Percentiles rank a stretch among this genome's conserved stretches.
Evolutionary conservation across 2,888 invertebrate species (phyloP).

Genomic region (Catocala fraxini): DNA sequence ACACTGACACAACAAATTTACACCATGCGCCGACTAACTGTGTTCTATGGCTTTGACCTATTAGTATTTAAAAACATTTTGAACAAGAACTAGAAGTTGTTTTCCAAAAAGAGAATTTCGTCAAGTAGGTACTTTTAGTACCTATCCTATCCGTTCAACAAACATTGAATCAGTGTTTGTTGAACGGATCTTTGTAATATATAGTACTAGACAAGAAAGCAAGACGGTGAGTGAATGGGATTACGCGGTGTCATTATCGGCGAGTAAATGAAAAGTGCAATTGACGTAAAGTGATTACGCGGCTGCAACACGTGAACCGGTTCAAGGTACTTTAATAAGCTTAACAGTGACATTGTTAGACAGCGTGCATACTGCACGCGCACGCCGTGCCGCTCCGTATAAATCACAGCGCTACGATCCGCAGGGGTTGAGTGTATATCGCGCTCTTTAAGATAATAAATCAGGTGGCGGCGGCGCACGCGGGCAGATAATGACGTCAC

Average conservation of each 20-base stretch:
- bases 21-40: too few species aligned
- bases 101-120: too few species aligned
- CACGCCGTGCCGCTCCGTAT: slow-evolving; percentile 46
- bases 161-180: too few species aligned
- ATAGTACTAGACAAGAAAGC: background rate
- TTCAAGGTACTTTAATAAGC: slow-evolving; percentile 56
- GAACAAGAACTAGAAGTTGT: too few species aligned
- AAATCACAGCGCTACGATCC: slow-evolving; percentile 66
- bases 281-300: slow-evolving; percentile 45
- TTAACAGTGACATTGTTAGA: slow-evolving; percentile 69
- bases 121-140: too few species aligned
- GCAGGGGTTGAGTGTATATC: slow-evolving; percentile 66
- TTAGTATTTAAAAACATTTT: background rate
- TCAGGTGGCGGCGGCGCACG: slow-evolving; percentile 75
- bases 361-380: slow-evolving; percentile 47
- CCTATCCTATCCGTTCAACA: too few species aligned
- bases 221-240: slow-evolving; percentile 7
- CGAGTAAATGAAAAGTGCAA: slow-evolving; percentile 50
- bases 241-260: slow-evolving; percentile 34
- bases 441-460: slow-evolving; percentile 80
- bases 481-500: slow-evolving; percentile 85
- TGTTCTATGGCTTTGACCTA: slow-evolving; percentile 20
- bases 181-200: background rate
- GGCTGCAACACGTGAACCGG: slow-evolving; percentile 43
- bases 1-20: slow-evolving; percentile 1